Evolutionary conservation across 2,888 invertebrate genomes (phyloP), one percentile per base, ranked within the genome.

Genomic region (Leptarthrus brevirostris): DNA sequence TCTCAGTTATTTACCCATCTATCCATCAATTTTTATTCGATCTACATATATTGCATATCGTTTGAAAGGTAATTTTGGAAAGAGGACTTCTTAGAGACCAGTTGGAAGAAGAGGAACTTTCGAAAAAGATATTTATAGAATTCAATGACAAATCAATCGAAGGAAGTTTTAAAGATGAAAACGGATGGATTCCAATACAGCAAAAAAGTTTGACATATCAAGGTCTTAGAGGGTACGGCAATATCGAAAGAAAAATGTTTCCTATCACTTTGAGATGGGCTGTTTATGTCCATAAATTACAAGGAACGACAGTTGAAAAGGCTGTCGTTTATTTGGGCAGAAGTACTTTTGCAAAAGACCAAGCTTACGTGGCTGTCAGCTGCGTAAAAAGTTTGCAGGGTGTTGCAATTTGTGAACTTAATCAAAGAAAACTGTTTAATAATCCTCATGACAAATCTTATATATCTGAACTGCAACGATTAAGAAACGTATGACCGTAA

Each of bases 401-500:
- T 12, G 47, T 47, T 8, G 47, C 47, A 47, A 47, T 47, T 16
- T 47, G 47, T 47, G 47, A 47, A 12, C 47, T 47, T 47, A 12
- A 47, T 12, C 47, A 47, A 47, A 47, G 47, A 47, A 47, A 47
- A 16, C 16, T 47, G 12, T 47, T 47, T 47, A 47, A 47, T 47
- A 47, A 16, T 12, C 47, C 47, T 8, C 47, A 47, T 8, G 47
- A 47, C 47, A 47, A 47, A 47, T 47, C 47, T 8, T 6, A 8
- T 53, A 10, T 53, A 53, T 3, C 18, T 16, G 53, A 53, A 53
- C 5, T 53, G 53, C 18, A 47, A 47, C 3, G 47, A 47, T 12
- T 47, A 12, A 12, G 47, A 47, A 47, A 47, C n/a, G 3, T 3
- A 47, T 47, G 3, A 4, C 12, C 47, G 3, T 12, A 47, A 4